Evolutionary conservation across 2,113 vertebrate genomes (phyloP), one percentile per base, ranked within the genome.

Genomic region (Thermophis baileyi): DNA sequence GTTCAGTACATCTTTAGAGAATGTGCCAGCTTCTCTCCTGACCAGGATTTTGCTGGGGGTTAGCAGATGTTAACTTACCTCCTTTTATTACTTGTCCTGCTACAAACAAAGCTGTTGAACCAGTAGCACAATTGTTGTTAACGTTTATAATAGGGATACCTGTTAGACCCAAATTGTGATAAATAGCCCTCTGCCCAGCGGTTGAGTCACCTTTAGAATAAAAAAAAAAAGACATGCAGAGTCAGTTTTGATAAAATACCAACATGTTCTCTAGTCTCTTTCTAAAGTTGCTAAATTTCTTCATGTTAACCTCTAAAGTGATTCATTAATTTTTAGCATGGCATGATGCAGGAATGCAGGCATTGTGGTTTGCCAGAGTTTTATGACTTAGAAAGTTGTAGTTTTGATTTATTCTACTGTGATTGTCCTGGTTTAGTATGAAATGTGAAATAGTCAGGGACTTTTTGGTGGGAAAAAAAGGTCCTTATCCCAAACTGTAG

Each of bases 71-170:
- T 44, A 81, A 81, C 98, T 97, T 93, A 99, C 99, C 98, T 98
- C 99, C 99, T 94, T 97, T 98, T 85, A 99, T 92, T 74, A 99
- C 95, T 87, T 99, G 99, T 1, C 97, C 98, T 50, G 98, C 98
- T 98, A 99, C 94, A 96, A 98, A 99, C 94, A 99, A 97, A 25
- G 99, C 99, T 3, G 99, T 99, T 89, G 99, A 99, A 44, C 99
- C 99, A 0, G 98, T 99, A 88, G 99, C 98, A 95, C 99, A 99
- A 97, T 99, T 99, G 96, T 99, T 99, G 97, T 99, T 99, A 44
- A 99, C 98, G 2, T 99, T 99, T 94, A 99, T 91, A 86, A 99
- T 98, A 94, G 99, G 99, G 96, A 99, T 99, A 74, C 99, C 99
- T 0, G 99, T 99, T 88, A 99, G 94, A 40, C 99, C 99, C 96